A percentile compares a stretch with the other conserved stretches of the same genome.
phyloP scores from a whole-genome alignment of 1,140 invertebrate genomes.

The Myzus persicae region DNA sequence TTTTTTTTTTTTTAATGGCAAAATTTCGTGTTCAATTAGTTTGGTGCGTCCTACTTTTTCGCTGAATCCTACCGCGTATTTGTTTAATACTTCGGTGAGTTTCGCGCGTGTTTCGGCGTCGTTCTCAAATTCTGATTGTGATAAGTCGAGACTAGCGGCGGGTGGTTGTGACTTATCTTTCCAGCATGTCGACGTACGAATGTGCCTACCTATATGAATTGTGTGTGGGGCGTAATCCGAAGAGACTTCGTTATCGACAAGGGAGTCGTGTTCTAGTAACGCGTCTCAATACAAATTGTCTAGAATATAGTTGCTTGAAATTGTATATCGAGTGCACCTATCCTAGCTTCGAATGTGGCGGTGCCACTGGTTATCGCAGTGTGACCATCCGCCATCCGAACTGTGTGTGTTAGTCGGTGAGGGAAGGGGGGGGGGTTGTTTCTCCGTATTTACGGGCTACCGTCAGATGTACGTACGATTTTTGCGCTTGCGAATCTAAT shows the following conservation, averaged over 20 bases:
- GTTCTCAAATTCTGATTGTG: not conserved
- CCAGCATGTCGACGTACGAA: not conserved
- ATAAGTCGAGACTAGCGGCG: too few species aligned
- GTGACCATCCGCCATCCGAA: too few species aligned
- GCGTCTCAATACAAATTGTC: not conserved
- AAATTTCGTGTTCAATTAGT: not conserved
- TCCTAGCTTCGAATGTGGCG: too few species aligned
- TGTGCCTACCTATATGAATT: not conserved
- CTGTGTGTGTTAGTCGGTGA: too few species aligned
- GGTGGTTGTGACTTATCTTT: not conserved
- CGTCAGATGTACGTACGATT: too few species aligned
- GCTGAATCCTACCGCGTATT: not conserved
- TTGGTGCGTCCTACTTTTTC: not conserved
- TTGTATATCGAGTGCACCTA: not conserved
- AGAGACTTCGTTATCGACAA: not conserved
- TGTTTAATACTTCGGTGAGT: not conserved
- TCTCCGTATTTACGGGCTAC: too few species aligned
- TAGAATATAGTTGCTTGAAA: not conserved
- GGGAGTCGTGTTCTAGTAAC: slow-evolving; percentile 4
- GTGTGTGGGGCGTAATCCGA: not conserved
- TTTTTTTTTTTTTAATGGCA: too few species aligned
- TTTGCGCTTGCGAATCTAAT: too few species aligned
- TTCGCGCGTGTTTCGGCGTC: not conserved
- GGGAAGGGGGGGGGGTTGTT: too few species aligned
- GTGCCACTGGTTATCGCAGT: too few species aligned